Evolutionary conservation across 2,113 vertebrate genomes (phyloP).

Genomic region (Ciconia stormi): DNA sequence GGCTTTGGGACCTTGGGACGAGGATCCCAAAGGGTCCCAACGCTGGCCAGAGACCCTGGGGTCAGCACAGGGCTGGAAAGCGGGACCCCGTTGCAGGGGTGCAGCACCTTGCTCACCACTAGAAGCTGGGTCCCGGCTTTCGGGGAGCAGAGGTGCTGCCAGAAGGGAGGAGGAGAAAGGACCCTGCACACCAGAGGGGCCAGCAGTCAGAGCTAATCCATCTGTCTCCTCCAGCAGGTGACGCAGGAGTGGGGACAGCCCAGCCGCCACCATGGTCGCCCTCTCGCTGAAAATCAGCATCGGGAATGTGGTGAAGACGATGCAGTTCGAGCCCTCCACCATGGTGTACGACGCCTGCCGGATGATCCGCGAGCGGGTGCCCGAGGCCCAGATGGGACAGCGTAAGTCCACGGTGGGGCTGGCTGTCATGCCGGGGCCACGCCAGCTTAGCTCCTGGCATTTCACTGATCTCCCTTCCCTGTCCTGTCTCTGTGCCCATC

Average conservation of each 20-base stretch:
- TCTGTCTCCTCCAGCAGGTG: neutral
- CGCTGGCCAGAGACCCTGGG: neutral
- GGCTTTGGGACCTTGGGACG: neutral
- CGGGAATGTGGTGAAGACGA: constrained; percentile 97
- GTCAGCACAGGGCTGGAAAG: neutral
- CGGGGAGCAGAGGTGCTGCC: neutral
- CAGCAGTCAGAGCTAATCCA: neutral
- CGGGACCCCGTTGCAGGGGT: neutral
- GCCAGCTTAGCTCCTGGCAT: neutral
- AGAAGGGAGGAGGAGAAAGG: neutral
- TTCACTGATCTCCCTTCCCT: neutral
- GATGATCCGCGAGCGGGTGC: constrained; percentile 94
- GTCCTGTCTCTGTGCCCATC: neutral
- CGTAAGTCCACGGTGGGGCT: constrained; percentile 78
- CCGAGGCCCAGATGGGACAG: constrained; percentile 91
- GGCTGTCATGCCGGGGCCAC: rapidly evolving
- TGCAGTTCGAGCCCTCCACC: constrained; percentile 98
- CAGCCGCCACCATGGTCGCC: constrained; percentile 91
- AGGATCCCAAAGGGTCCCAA: neutral
- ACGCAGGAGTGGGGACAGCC: constrained; percentile 45
- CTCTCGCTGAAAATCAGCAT: constrained; percentile 97
- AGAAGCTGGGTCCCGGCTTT: neutral
- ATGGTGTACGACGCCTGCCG: constrained; percentile 96
- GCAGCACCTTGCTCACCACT: neutral
- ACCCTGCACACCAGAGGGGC: rapidly evolving